Base-by-base conservation (phyloP, 2,797 vertebrate genomes). In the Lophura swinhoii region DNA sequence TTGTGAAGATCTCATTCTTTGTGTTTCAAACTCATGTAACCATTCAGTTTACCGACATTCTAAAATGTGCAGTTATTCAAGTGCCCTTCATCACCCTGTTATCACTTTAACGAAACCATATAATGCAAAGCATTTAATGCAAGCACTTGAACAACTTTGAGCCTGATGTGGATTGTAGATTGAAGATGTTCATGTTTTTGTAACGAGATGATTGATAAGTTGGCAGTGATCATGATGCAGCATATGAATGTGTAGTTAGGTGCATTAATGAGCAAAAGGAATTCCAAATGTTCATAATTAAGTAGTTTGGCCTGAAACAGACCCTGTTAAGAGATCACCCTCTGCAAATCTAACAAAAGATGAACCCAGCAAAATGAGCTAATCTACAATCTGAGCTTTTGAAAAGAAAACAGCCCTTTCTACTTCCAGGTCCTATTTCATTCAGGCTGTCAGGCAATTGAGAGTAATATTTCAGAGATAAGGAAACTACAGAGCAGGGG, bases 371-470 rank as follows among this genome's bases (percentile, higher is more conserved):
- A 95, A 91, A 82, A 72, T 73, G 2, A 81, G 83, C 90, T 56
- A 60, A 84, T 59, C 5, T 31, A 6, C 64, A 66, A 10, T 85
- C 85, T 64, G 22, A 80, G 41, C 22, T 91, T 80, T 62, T 84
- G 68, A 86, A 94, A 95, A 89, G 49, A 64, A 77, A 95, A 76
- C 46, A 92, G 16, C 24, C 33, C 6, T 8, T 77, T 44, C 46
- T 87, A 46, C 71, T 88, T 94, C 48, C 86, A 87, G 35, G 10
- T 74, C 63, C 18, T 83, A 46, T 87, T 84, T 41, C 14, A 87
- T 90, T 91, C 71, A 90, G 49, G 63, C 69, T 89, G 33, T 88
- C 87, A 46, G 43, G 37, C 59, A 17, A 23, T 91, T 87, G 35
- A 73, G 69, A 84, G 51, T 78, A 85, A 53, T 62, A 48, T 31